phyloP scores from a whole-genome alignment of 2,113 vertebrate genomes.

The Ochotona princeps region DNA sequence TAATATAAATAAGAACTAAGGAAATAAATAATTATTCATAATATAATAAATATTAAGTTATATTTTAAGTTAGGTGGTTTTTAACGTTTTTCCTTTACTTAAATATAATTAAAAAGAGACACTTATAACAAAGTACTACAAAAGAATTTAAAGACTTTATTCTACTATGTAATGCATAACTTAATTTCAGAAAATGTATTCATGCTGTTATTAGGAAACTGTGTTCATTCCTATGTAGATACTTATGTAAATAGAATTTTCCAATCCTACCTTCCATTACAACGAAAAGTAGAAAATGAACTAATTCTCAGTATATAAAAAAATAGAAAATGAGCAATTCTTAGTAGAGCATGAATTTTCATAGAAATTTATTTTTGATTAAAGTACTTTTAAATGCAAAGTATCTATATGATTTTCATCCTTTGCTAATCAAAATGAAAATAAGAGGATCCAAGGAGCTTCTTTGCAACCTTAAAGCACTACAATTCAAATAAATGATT shows the following conservation, averaged over 20 bases:
- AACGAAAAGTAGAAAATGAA: slow-evolving; percentile 10
- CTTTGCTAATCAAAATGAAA: neutral
- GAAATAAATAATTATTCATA: neutral
- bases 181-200: neutral
- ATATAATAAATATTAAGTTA: neutral
- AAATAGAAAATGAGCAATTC: neutral
- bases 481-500: neutral
- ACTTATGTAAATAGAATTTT: neutral
- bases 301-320: neutral
- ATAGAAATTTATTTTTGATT: neutral
- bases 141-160: neutral
- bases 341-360: neutral
- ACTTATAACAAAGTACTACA: neutral
- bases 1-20: too few species aligned
- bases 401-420: neutral
- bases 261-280: neutral
- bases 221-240: neutral
- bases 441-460: neutral
- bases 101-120: slow-evolving; percentile 1
- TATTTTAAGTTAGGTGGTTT: neutral
- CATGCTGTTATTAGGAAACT: neutral
- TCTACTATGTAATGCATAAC: neutral
- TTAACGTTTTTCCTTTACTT: neutral
- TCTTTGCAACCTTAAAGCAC: neutral
- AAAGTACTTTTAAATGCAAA: neutral